phyloP scores from a whole-genome alignment of 2,113 vertebrate genomes.

The Pogona vitticeps region DNA sequence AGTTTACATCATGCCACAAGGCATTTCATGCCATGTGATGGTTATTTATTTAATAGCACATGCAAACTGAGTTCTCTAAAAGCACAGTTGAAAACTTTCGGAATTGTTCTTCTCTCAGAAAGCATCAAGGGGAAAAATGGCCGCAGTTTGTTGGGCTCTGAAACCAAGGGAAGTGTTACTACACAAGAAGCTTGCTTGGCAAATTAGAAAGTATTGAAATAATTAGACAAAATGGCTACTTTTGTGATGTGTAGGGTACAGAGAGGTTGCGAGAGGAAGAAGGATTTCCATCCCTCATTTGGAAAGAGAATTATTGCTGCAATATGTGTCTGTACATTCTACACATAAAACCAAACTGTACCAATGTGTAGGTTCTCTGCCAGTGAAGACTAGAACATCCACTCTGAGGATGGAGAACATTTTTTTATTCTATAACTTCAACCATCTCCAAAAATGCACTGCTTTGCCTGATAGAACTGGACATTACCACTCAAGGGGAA shows the following conservation, averaged over 20 bases:
- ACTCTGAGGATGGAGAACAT: no score
- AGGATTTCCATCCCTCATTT: no score
- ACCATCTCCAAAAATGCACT: no score
- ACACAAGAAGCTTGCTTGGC: background rate
- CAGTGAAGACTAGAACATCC: background rate
- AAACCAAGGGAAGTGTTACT: background rate
- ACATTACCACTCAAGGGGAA: background rate
- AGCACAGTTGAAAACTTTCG: background rate
- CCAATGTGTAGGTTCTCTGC: background rate
- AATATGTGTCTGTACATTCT: background rate
- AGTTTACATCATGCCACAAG: background rate
- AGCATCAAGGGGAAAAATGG: background rate
- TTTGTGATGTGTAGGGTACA: no score
- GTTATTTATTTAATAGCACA: background rate
- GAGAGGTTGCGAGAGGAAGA: no score
- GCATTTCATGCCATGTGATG: background rate
- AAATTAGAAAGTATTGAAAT: background rate
- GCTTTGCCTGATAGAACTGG: no score
- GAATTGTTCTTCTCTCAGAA: background rate
- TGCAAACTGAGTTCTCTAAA: constrained; percentile 13
- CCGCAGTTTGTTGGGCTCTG: background rate
- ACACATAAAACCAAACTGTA: background rate
- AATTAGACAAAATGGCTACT: background rate
- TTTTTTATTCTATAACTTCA: no score
- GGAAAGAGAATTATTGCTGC: no score